A percentile compares a stretch with the other conserved stretches of the same genome.
These are phyloP conservation scores for Mongoloraphidia duomilia DNA, from an alignment of 2,888 invertebrate genomes.

Conservation along the genomic window DNA sequence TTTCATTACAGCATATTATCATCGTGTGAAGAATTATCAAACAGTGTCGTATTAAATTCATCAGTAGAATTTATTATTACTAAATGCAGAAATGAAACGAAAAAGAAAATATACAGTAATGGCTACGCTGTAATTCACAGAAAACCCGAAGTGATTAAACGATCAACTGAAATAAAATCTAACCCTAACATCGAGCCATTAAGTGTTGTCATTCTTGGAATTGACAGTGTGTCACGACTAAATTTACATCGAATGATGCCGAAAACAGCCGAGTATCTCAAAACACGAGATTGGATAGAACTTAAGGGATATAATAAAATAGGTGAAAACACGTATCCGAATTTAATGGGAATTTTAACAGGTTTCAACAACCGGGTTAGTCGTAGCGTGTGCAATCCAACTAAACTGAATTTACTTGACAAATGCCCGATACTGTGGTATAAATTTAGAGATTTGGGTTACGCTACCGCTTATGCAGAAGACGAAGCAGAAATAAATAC, in stretches of 20 bases:
- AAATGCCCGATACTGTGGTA: conserved; percentile 66
- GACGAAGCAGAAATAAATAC: conserved; percentile 59
- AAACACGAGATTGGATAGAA: conserved; percentile 38
- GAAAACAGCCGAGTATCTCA: conserved; percentile 49
- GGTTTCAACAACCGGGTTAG: conserved; percentile 42
- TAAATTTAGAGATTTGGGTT: conserved; percentile 51
- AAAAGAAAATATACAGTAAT: conserved; percentile 24
- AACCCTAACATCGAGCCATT: conserved; percentile 25
- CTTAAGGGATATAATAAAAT: conserved; percentile 41
- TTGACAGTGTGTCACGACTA: conserved; percentile 72
- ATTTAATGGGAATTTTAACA: conserved; percentile 67
- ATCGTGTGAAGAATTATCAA: conserved; percentile 8
- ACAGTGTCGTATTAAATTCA: conserved; percentile 5
- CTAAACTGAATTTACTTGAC: conserved; percentile 42
- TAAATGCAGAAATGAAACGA: neutral
- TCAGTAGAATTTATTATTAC: conserved; percentile 6
- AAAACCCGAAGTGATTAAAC: conserved; percentile 33
- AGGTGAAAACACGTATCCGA: conserved; percentile 83
- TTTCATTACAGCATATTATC: conserved; percentile 8
- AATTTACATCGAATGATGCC: conserved; percentile 66
- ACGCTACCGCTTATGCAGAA: conserved; percentile 68
- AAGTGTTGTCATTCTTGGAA: conserved; percentile 64
- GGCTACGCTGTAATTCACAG: conserved; percentile 32
- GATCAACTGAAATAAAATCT: conserved; percentile 20
- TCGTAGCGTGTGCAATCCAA: conserved; percentile 35